Conservation (phyloP, 2,888 invertebrate species). For the Steinernema hermaphroditum region DNA sequence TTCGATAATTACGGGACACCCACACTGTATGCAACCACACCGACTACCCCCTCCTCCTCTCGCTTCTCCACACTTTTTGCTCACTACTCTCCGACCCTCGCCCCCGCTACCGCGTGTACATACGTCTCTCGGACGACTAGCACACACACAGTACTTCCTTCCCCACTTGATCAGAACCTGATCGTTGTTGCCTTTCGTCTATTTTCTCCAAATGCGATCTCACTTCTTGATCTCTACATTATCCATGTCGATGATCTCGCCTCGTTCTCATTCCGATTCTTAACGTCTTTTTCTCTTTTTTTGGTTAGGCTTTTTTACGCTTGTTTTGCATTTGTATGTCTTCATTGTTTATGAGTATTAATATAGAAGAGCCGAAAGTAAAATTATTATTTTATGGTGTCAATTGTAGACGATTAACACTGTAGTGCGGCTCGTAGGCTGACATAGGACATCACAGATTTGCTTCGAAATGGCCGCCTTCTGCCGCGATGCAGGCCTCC, state of each 20-base stretch:
- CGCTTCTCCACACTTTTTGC: slow-evolving; percentile 5
- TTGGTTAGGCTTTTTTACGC: not conserved
- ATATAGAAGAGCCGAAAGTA: slow-evolving; percentile 17
- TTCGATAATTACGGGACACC: not conserved
- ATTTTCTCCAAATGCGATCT: not conserved
- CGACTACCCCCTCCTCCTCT: not conserved
- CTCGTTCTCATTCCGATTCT: not conserved
- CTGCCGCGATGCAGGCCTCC: no score
- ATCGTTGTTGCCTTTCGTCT: slow-evolving; percentile 16
- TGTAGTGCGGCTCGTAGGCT: no score
- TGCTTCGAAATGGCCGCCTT: no score
- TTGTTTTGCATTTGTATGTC: slow-evolving; percentile 12
- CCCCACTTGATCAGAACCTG: slow-evolving; percentile 9
- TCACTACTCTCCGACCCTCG: slow-evolving; percentile 1
- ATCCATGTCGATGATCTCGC: not conserved
- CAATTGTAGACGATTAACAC: no score
- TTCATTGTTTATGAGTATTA: not conserved
- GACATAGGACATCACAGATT: no score
- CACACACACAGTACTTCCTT: not conserved
- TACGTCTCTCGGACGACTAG: not conserved
- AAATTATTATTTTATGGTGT: not conserved
- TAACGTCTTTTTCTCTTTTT: no score
- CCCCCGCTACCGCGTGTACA: slow-evolving; percentile 9
- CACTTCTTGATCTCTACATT: slow-evolving; percentile 6
- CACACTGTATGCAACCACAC: not conserved